Evolutionary conservation across 2,888 invertebrate genomes (phyloP), one percentile per base, ranked within the genome.

Genomic region (Keiferia lycopersicella): DNA sequence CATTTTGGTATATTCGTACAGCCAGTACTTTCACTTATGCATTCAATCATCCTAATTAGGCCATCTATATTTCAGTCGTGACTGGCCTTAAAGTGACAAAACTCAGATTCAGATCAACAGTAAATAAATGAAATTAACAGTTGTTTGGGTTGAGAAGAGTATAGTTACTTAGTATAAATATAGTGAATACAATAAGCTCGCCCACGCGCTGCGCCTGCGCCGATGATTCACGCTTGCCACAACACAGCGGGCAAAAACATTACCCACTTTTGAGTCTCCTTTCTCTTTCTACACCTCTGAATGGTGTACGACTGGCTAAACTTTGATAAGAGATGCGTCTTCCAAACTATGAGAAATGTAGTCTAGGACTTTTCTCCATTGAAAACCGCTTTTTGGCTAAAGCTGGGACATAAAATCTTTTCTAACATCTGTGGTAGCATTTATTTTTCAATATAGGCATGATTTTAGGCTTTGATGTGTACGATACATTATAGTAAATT

Each of bases 221-320:
- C 75, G 84, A 80, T 90, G 91, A 91, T 80, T 90, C 91, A 91
- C 76, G 81, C 87, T 75, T 78, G 84, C 81, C 75, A 77, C 87
- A 80, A 79, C 80, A 79, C 78, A 71, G 77, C 73, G 85, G 81
- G 89, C 89, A 91, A 91, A 91, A 91, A 90, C 90, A 90, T 91
- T 90, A 90, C 91, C 91, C 85, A 91, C 91, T 91, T 91, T 90
- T 91, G 86, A 86, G 87, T 86, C 87, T 82, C 90, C 91, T 91
- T 91, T 91, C 91, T 91, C 90, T 91, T 91, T 91, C 91, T 89
- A 89, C 86, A 87, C 84, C 84, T 87, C 11, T 30, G 38, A 56
- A 56, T 56, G 30, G 56, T 16, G n/a, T 1, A 56, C 56, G 30
- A 26, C 30, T 56, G 30, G 7, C 51, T 22, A 51, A 11, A 51